These are phyloP conservation scores for Sarcophaga rosellei DNA, from an alignment of 2,888 invertebrate species.

Conservation along the genomic window DNA sequence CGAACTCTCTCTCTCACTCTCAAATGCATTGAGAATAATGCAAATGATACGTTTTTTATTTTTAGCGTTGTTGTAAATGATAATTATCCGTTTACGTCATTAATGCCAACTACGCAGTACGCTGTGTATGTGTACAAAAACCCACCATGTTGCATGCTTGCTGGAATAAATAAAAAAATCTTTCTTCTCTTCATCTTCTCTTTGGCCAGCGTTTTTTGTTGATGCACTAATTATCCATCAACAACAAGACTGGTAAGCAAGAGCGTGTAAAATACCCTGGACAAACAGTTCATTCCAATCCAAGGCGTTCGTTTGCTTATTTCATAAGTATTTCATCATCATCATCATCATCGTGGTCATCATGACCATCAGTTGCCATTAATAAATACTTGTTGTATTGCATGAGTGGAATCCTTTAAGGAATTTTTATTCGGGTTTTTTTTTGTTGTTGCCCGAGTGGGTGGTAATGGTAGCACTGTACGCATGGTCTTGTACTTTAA, in stretches of 20 bases:
- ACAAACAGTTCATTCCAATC: neutral
- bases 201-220: neutral
- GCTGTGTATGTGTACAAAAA: too few relatives aligned
- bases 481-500: neutral
- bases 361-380: neutral
- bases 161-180: neutral
- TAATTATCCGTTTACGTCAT: slow-evolving; percentile 50
- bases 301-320: neutral
- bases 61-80: slow-evolving; percentile 30
- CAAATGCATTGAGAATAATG: slow-evolving; percentile 7
- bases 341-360: too few relatives aligned
- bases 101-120: neutral
- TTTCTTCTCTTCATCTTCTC: neutral
- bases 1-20: neutral
- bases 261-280: neutral
- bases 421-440: slow-evolving; percentile 14
- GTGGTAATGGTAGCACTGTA: neutral
- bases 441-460: neutral
- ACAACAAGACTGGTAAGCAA: slow-evolving; percentile 27
- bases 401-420: slow-evolving; percentile 24
- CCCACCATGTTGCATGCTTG: neutral
- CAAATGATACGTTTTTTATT: slow-evolving; percentile 15
- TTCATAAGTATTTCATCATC: neutral
- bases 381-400: neutral
- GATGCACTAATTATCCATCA: slow-evolving; percentile 49